Evolutionary conservation across 1,140 invertebrate species (phyloP).

Genomic region (Lordiphosa mommai): DNA sequence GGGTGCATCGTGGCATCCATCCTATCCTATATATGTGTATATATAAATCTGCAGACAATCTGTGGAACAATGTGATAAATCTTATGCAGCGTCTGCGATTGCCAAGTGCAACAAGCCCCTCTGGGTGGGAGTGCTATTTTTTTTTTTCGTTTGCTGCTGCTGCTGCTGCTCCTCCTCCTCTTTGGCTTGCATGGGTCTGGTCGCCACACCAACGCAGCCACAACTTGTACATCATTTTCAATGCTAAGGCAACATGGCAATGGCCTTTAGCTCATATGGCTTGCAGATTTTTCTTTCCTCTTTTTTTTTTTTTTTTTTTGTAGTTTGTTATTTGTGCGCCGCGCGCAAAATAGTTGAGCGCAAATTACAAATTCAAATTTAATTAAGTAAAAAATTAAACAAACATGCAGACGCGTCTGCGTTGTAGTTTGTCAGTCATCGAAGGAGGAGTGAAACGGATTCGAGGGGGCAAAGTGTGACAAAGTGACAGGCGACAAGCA

Average conservation of each 20-base stretch:
- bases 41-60: conserved; percentile 73
- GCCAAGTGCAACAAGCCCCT: conserved; percentile 47
- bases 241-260: conserved; percentile 68
- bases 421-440: conserved; percentile 61
- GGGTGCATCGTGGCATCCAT: conserved; percentile 55
- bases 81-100: conserved; percentile 47
- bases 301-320: conserved; percentile 37
- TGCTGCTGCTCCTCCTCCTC: not conserved
- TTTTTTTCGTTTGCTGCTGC: conserved; percentile 12
- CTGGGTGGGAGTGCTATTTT: conserved; percentile 74
- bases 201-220: conserved; percentile 60
- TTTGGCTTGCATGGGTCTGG: conserved; percentile 3
- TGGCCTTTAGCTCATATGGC: conserved; percentile 53
- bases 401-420: conserved; percentile 73
- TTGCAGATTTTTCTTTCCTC: conserved; percentile 60
- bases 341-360: conserved; percentile 50
- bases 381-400: conserved; percentile 78
- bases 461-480: conserved; percentile 48
- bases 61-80: conserved; percentile 78
- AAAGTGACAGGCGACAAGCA: conserved; percentile 75
- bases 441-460: not conserved
- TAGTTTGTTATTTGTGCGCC: conserved; percentile 11
- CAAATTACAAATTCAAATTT: conserved; percentile 78
- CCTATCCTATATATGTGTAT: conserved; percentile 23
- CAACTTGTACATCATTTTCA: conserved; percentile 76